Evolutionary conservation across 2,797 vertebrate species (phyloP), one percentile per base, ranked within the genome.

Genomic region (Chiloscyllium punctatum): DNA sequence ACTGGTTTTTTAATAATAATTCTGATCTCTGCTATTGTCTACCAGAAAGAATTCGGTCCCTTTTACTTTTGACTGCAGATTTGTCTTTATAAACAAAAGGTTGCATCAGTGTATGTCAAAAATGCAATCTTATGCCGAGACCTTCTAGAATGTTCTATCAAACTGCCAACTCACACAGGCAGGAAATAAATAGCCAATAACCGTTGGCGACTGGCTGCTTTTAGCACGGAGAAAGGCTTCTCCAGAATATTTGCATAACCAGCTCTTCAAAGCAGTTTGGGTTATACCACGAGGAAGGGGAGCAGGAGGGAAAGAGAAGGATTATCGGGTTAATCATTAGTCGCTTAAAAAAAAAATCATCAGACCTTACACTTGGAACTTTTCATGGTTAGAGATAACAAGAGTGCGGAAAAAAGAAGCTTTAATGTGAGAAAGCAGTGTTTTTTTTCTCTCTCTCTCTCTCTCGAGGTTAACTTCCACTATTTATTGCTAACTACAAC

Each of bases 101-200:
- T 84, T 42, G 79, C 7, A 48, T 84, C 23, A 21, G 21, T 84
- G 79, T 82, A 37, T 82, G n/a, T 13, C 79, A 33, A 88, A 33
- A 88, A 48, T 88, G 53, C 33, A 57, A 88, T 88, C 51, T 13
- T 48, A 86, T 53, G 87, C 51, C 62, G 57, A 57, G 16, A 90
- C 53, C 91, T 94, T 94, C 91, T 71, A 42, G 91, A 94, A 90
- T 57, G 53, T 90, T 90, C 87, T 90, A 53, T 71, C 30, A 68
- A 94, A 48, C 37, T 69, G 91, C 87, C 87, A 90, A 53, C 87
- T 90, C 87, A 90, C 57, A 25, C 92, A 27, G 42, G 37, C 68
- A 71, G 92, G 92, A 94, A 94, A 71, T 48, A 69, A 48, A 4
- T 42, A 48, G 92, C 66, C 53, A 91, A n/a, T 91, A 66, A 66